Evolutionary conservation across 2,113 vertebrate species (phyloP).

Genomic region (Eira barbara): DNA sequence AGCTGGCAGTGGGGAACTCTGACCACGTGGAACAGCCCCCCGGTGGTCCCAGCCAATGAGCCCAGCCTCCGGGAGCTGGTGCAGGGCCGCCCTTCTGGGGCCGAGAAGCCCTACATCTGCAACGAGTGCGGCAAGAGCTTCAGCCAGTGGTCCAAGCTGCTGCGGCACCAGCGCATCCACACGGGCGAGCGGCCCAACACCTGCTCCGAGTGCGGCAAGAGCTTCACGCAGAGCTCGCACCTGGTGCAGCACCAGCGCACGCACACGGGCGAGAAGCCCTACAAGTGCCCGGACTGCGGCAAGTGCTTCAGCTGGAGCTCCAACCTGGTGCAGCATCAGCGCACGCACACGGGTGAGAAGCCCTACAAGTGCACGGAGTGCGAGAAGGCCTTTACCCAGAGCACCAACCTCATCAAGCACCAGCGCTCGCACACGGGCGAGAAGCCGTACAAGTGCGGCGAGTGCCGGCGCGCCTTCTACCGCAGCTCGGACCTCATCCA

Average conservation of each 20-base stretch:
- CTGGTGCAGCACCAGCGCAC: constrained; percentile 79
- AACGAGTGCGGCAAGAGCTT: constrained; percentile 78
- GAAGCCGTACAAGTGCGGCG: constrained; percentile 78
- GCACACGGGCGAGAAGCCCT: constrained; percentile 76
- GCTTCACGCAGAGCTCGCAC: constrained; percentile 78
- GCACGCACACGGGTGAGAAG: constrained; percentile 77
- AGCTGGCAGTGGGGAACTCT: constrained; percentile 76
- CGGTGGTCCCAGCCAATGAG: constrained; percentile 39
- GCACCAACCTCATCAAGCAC: constrained; percentile 80
- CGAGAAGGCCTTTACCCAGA: constrained; percentile 78
- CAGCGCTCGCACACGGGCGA: constrained; percentile 74
- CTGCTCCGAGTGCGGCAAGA: constrained; percentile 77
- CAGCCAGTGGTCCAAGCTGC: constrained; percentile 78
- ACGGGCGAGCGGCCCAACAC: constrained; percentile 76
- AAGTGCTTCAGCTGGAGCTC: constrained; percentile 78
- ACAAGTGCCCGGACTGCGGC: constrained; percentile 77
- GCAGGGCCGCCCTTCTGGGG: constrained; percentile 65
- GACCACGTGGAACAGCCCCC: constrained; percentile 68
- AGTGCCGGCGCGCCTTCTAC: constrained; percentile 78
- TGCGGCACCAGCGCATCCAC: constrained; percentile 78
- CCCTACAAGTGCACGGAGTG: constrained; percentile 79
- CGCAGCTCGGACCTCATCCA: constrained; percentile 78
- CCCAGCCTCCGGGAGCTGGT: constrained; percentile 75
- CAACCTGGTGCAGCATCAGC: constrained; percentile 79
- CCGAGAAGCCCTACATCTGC: constrained; percentile 77